A percentile compares a stretch with the other conserved stretches of the same genome.
These are phyloP conservation scores for Tenodera sinensis DNA, from an alignment of 2,888 invertebrate genomes.

Conservation along the genomic window DNA sequence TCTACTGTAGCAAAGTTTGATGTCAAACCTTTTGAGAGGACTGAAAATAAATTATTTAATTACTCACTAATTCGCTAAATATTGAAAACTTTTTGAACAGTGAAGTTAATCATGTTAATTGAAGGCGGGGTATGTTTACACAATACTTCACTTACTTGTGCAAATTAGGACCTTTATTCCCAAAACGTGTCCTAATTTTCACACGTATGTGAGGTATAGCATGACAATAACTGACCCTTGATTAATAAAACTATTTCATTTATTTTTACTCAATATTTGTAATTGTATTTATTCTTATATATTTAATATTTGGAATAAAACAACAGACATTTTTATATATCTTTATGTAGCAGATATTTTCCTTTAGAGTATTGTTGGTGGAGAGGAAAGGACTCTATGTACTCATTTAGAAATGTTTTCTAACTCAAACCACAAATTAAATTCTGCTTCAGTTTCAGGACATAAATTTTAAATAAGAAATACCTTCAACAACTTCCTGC, in stretches of 20 bases:
- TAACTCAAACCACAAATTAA: background rate
- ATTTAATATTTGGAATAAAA: background rate
- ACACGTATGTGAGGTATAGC: too few relatives aligned
- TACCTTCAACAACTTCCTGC: constrained; percentile 64
- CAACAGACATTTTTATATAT: background rate
- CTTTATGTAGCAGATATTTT: background rate
- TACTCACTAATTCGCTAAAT: too few relatives aligned
- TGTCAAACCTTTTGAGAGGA: constrained; percentile 63
- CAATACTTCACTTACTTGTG: too few relatives aligned
- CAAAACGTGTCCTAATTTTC: too few relatives aligned
- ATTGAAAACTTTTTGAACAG: too few relatives aligned
- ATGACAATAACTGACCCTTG: too few relatives aligned
- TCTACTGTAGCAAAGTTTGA: constrained; percentile 67
- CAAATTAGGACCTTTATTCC: too few relatives aligned
- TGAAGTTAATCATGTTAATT: too few relatives aligned
- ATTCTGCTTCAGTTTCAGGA: background rate
- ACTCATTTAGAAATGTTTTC: background rate
- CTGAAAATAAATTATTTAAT: constrained; percentile 57
- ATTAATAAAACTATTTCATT: too few relatives aligned
- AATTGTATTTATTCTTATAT: background rate
- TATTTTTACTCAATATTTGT: background rate
- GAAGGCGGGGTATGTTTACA: too few relatives aligned
- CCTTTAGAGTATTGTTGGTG: background rate
- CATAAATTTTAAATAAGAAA: constrained; percentile 29
- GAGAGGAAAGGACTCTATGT: background rate